Evolutionary conservation across 2,888 invertebrate species (phyloP).

Genomic region (Pammene fasciana): DNA sequence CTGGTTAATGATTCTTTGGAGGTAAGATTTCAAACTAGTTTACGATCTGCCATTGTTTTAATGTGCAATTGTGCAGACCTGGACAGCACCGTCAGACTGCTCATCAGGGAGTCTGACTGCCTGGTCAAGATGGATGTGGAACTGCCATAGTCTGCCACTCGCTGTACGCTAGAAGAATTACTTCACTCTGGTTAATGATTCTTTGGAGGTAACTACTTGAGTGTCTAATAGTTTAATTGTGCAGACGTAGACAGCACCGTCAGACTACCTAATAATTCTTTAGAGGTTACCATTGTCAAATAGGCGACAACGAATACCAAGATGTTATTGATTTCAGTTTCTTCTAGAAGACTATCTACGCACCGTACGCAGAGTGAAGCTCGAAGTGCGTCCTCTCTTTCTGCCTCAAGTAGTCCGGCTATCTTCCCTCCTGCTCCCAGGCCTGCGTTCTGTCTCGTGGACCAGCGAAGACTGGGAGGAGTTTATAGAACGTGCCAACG

Average conservation of each 20-base stretch:
- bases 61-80: conserved; percentile 67
- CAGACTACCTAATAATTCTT: no score
- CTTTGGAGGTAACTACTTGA: conserved; percentile 84
- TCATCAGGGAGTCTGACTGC: conserved; percentile 73
- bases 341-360: conserved; percentile 89
- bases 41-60: no score
- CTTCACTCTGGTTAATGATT: conserved; percentile 89
- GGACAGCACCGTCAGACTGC: conserved; percentile 70
- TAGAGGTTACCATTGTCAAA: no score
- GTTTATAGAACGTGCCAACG: conserved; percentile 89
- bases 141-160: conserved; percentile 91
- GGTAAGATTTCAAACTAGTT: conserved; percentile 74
- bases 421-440: conserved; percentile 92
- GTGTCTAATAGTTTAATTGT: no score
- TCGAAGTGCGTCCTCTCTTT: conserved; percentile 95
- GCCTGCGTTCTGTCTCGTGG: conserved; percentile 92
- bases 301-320: no score
- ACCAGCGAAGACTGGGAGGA: conserved; percentile 91
- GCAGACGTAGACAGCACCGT: no score
- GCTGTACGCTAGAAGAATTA: conserved; percentile 89
- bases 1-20: conserved; percentile 90
- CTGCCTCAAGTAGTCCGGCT: conserved; percentile 93
- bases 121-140: conserved; percentile 91
- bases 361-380: conserved; percentile 89
- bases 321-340: conserved; percentile 76